Base-by-base conservation (phyloP, 2,888 invertebrate species). In the Synanthedon myopaeformis region DNA sequence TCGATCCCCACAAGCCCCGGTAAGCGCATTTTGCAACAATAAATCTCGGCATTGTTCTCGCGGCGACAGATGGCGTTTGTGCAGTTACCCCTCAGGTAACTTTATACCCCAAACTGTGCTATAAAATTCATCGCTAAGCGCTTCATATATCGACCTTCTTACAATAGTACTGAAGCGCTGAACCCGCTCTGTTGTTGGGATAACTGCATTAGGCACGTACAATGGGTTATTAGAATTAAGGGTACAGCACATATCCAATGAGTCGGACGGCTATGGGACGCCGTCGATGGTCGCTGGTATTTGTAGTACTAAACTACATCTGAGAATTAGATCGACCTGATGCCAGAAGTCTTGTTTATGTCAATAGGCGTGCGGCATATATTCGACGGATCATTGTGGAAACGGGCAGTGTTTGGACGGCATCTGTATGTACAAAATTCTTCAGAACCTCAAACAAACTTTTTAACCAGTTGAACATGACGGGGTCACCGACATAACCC, bases 11-110 rank as follows among this genome's bases (percentile, higher is more conserved):
- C 76, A 76, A 77, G 69, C 71, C 78, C 70, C 70, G 70, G 74
- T 73, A 76, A 79, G 76, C 79, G 74, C 78, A 73, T 77, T 78
- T 78, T 67, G 82, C 75, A 72, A 79, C 82, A 79, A 83, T 84
- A 82, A 82, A 84, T 82, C 82, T 74, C 70, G 65, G 76, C 70
- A 75, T 77, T 81, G 81, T 76, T 72, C 70, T 64, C 58, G 60
- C 66, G 72, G 59, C 81, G 84, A 77, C 85, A 85, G 84, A 83
- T 83, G 84, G 83, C 76, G 74, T 64, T 65, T 67, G 61, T 59
- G 59, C 66, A 67, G 65, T 35, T 35, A 71, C 70, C 76, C 57
- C 60, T 62, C 57, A 85, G 85, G 85, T 85, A 85, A 84, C 78
- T 70, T 68, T 74, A 85, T 71, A 81, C 76, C 64, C 61, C 57